Evolutionary conservation across 2,888 invertebrate species (phyloP).

Genomic region (Ophion costatus): DNA sequence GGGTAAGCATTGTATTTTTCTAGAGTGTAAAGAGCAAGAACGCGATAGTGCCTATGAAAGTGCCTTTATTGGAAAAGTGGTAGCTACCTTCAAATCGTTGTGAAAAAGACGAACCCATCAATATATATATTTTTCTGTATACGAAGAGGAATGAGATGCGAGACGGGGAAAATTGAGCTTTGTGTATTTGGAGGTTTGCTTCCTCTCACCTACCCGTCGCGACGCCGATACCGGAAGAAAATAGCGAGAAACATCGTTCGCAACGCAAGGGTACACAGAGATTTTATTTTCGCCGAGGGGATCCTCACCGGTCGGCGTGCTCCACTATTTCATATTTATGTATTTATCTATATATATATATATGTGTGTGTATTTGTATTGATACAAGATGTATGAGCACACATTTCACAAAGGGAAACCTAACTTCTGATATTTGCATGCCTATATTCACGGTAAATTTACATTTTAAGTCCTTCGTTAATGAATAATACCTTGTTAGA

Average conservation of each 20-base stretch:
- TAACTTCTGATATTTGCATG: conserved; percentile 44
- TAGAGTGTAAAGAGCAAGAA: conserved; percentile 68
- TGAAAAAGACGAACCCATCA: background rate
- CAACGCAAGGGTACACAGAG: conserved; percentile 31
- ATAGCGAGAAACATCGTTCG: conserved; percentile 19
- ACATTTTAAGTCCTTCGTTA: conserved; percentile 26
- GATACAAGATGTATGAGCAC: background rate
- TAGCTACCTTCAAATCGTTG: conserved; percentile 71
- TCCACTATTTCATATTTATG: conserved; percentile 64
- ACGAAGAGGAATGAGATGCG: conserved; percentile 28
- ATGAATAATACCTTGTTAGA: conserved; percentile 36
- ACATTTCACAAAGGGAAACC: conserved; percentile 10
- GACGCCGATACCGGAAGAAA: conserved; percentile 7
- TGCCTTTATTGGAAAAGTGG: conserved; percentile 68
- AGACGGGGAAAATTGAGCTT: background rate
- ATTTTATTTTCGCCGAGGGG: conserved; percentile 53
- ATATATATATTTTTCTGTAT: background rate
- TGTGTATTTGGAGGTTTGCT: conserved; percentile 69
- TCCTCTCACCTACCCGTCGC: conserved; percentile 67
- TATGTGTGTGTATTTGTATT: conserved; percentile 9
- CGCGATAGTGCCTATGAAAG: conserved; percentile 27
- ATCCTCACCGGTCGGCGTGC: conserved; percentile 70
- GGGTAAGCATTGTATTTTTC: conserved; percentile 76
- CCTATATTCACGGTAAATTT: conserved; percentile 30
- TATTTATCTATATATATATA: conserved; percentile 20